Conservation (phyloP, 2,113 vertebrate genomes). For the Osmerus mordax region DNA sequence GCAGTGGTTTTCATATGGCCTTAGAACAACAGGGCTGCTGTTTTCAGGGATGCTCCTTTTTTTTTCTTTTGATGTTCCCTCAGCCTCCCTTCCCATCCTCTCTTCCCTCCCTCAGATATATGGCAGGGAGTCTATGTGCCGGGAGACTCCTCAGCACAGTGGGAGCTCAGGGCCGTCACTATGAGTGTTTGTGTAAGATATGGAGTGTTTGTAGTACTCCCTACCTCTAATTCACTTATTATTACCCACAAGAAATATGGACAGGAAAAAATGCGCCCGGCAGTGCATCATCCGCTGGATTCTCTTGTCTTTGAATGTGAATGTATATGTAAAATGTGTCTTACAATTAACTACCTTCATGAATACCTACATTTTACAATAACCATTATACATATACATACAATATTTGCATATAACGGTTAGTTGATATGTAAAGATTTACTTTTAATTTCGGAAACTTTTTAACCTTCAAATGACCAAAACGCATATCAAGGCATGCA, state of each 20-base stretch:
- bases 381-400: too few relatives aligned
- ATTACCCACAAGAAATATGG: constrained; percentile 67
- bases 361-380: too few relatives aligned
- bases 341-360: too few relatives aligned
- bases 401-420: too few relatives aligned
- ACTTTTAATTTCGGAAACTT: too few relatives aligned
- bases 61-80: constrained; percentile 57
- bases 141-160: constrained; percentile 71
- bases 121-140: constrained; percentile 68
- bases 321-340: neutral
- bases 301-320: constrained; percentile 6
- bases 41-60: constrained; percentile 49
- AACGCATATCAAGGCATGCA: too few relatives aligned
- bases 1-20: neutral
- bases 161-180: constrained; percentile 66
- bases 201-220: constrained; percentile 68
- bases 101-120: constrained; percentile 54
- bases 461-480: too few relatives aligned
- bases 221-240: constrained; percentile 71
- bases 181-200: constrained; percentile 74
- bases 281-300: constrained; percentile 37
- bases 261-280: constrained; percentile 41
- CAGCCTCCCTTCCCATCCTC: constrained; percentile 36
- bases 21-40: constrained; percentile 48
- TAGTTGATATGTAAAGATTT: too few relatives aligned